Evolutionary conservation across 1,140 invertebrate species (phyloP).

Genomic region (Trachymyrmex cornetzi): DNA sequence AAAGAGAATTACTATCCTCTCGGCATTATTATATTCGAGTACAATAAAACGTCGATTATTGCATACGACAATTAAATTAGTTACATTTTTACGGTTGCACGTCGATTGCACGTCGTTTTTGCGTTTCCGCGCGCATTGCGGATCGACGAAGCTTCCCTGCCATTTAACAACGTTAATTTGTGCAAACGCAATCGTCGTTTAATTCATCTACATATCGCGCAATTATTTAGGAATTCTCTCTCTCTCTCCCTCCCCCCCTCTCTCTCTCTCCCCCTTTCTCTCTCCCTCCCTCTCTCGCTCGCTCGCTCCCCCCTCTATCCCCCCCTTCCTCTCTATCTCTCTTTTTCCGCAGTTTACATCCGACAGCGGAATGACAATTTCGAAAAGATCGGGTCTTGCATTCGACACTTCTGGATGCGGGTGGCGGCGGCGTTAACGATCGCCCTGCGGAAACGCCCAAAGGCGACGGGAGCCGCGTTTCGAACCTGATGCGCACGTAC

Average conservation of each 20-base stretch:
- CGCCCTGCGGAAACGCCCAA: constrained; percentile 82
- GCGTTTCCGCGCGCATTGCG: not conserved
- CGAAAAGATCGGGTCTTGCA: constrained; percentile 49
- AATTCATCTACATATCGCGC: constrained; percentile 37
- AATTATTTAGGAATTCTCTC: constrained; percentile 43
- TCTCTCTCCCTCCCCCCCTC: too few species aligned
- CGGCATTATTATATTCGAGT: constrained; percentile 54
- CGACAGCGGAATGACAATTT: not conserved
- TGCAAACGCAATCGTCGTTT: constrained; percentile 52
- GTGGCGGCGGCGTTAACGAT: constrained; percentile 80
- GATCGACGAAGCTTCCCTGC: not conserved
- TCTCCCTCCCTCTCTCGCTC: too few species aligned
- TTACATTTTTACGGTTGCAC: constrained; percentile 54
- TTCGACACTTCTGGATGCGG: constrained; percentile 49
- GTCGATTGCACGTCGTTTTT: constrained; percentile 40
- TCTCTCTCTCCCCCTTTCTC: too few species aligned
- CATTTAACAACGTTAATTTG: constrained; percentile 62
- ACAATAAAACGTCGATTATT: constrained; percentile 47
- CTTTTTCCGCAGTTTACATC: not conserved
- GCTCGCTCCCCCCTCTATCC: too few species aligned
- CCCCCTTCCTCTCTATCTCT: not conserved
- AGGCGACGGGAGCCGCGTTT: constrained; percentile 54
- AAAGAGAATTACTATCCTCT: constrained; percentile 14
- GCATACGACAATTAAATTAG: constrained; percentile 51
- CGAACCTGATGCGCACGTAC: constrained; percentile 44